Evolutionary conservation across 2,888 invertebrate genomes (phyloP).

Genomic region (Silvanus unidentatus): DNA sequence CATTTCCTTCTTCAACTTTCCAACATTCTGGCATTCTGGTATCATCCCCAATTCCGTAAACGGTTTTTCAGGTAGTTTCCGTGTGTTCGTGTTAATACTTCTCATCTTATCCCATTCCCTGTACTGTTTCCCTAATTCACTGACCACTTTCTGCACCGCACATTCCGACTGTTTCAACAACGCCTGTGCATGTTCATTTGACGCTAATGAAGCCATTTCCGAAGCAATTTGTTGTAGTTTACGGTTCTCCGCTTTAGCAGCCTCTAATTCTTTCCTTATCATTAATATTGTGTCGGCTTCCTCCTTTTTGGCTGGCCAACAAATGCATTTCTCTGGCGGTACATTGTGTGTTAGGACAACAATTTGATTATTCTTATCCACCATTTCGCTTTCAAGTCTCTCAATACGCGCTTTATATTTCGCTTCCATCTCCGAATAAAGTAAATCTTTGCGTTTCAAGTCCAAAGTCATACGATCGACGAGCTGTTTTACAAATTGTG

Average conservation of each 20-base stretch:
- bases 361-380: slow-evolving; percentile 20
- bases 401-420: slow-evolving; percentile 5
- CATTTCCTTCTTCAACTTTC: slow-evolving; percentile 11
- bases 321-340: not conserved
- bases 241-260: slow-evolving; percentile 27
- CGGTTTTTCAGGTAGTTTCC: too few species aligned
- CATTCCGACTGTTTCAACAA: slow-evolving; percentile 39
- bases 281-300: slow-evolving; percentile 14
- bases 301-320: not conserved
- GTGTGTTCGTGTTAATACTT: not conserved
- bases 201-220: slow-evolving; percentile 24
- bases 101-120: slow-evolving; percentile 27
- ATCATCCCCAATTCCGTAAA: not conserved
- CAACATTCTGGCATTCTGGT: slow-evolving; percentile 10
- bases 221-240: slow-evolving; percentile 27
- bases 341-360: not conserved
- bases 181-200: slow-evolving; percentile 35
- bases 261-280: slow-evolving; percentile 26
- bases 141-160: slow-evolving; percentile 36
- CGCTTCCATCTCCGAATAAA: slow-evolving; percentile 36
- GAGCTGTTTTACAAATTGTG: not conserved
- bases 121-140: slow-evolving; percentile 36
- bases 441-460: slow-evolving; percentile 35
- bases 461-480: slow-evolving; percentile 33
- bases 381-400: slow-evolving; percentile 23